phyloP scores from a whole-genome alignment of 2,888 invertebrate genomes.

The Sialis lutaria region DNA sequence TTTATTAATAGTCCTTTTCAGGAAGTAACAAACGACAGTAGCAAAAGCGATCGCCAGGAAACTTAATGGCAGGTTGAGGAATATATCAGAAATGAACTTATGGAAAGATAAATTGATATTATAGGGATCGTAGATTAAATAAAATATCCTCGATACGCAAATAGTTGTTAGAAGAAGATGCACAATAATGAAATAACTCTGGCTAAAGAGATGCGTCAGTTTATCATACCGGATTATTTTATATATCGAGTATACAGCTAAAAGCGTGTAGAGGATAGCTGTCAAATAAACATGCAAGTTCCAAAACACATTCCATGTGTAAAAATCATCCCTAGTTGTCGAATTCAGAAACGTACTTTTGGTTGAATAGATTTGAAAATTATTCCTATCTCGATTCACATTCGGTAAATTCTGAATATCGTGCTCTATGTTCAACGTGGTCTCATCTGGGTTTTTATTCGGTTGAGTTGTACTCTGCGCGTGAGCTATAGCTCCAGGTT shows the following conservation, averaged over 20 bases:
- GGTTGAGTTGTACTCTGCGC: constrained; percentile 15
- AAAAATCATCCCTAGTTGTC: constrained; percentile 18
- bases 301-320: constrained; percentile 73
- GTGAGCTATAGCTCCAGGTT: constrained; percentile 13
- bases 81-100: constrained; percentile 56
- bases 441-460: constrained; percentile 13
- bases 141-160: constrained; percentile 68
- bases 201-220: constrained; percentile 70
- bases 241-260: constrained; percentile 71
- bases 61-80: constrained; percentile 73
- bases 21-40: constrained; percentile 66
- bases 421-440: constrained; percentile 12
- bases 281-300: constrained; percentile 80
- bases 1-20: constrained; percentile 51
- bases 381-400: constrained; percentile 24
- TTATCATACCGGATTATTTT: constrained; percentile 75
- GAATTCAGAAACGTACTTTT: constrained; percentile 16
- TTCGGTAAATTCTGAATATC: constrained; percentile 40
- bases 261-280: constrained; percentile 65
- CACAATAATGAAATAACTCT: constrained; percentile 74
- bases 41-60: constrained; percentile 81
- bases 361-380: constrained; percentile 5
- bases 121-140: constrained; percentile 82
- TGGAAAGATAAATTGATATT: constrained; percentile 71
- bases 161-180: constrained; percentile 69